Evolutionary conservation across 2,888 invertebrate species (phyloP).

Genomic region (Volucella zonaria): DNA sequence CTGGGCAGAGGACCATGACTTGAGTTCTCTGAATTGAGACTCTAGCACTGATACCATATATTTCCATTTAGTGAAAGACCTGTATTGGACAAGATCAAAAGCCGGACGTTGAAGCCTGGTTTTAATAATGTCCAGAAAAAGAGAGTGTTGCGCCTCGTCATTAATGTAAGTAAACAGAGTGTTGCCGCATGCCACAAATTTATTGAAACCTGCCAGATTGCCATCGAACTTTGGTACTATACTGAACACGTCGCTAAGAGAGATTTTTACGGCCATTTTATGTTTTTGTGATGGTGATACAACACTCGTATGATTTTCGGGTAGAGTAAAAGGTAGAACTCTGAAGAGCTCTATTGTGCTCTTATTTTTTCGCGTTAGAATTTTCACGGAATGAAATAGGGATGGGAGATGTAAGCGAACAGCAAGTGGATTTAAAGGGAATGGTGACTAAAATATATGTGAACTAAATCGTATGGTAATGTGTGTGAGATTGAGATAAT

Average conservation of each 20-base stretch:
- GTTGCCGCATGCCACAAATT: slow-evolving; percentile 19
- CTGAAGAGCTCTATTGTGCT: background rate
- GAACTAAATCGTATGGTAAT: too few species aligned
- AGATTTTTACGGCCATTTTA: slow-evolving; percentile 17
- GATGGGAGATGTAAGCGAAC: too few species aligned
- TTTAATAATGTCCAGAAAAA: slow-evolving; percentile 19
- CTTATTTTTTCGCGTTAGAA: too few species aligned
- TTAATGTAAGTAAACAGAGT: slow-evolving; percentile 16
- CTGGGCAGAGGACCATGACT: slow-evolving; percentile 6
- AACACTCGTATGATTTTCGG: background rate
- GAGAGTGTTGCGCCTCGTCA: background rate
- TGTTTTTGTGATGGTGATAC: too few species aligned
- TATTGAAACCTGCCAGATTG: background rate
- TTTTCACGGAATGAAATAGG: too few species aligned
- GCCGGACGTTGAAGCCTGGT: slow-evolving; percentile 16
- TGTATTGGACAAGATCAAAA: too few species aligned
- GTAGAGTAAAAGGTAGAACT: background rate
- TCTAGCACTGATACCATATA: slow-evolving; percentile 23
- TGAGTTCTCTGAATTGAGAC: slow-evolving; percentile 10
- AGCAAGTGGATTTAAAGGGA: too few species aligned
- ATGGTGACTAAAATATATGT: too few species aligned
- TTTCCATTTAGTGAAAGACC: too few species aligned
- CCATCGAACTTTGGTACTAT: slow-evolving; percentile 19
- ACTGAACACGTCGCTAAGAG: slow-evolving; percentile 6
- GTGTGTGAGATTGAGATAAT: too few species aligned